These are phyloP conservation scores for Latrodectus elegans DNA, from an alignment of 2,888 invertebrate species.

Conservation along the genomic window DNA sequence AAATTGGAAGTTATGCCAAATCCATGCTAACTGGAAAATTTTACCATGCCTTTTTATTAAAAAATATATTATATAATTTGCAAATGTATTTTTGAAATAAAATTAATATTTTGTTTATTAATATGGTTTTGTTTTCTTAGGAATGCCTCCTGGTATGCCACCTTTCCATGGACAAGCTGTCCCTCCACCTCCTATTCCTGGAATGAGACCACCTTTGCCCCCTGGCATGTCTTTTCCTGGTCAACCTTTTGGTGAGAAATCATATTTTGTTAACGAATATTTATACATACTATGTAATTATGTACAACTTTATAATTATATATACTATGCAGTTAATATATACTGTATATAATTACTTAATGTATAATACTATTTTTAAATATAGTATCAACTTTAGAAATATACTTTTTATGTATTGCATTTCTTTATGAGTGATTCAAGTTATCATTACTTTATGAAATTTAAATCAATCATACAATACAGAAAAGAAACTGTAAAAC, in stretches of 20 bases:
- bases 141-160: conserved; percentile 70
- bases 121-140: conserved; percentile 9
- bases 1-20: no score
- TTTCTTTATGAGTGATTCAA: not conserved
- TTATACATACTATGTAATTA: no score
- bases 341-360: no score
- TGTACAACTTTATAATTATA: no score
- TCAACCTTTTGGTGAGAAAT: conserved; percentile 63
- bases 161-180: conserved; percentile 70
- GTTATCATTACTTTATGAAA: no score
- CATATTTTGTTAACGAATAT: not conserved
- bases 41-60: no score
- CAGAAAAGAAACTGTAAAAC: no score
- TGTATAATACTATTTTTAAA: not conserved
- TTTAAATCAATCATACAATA: no score
- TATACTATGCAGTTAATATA: no score
- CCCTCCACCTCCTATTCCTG: conserved; percentile 77
- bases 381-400: not conserved
- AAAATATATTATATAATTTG: not conserved
- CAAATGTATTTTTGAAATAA: no score
- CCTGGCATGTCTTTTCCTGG: conserved; percentile 74
- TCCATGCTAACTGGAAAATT: no score
- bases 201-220: conserved; percentile 80
- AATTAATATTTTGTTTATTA: no score
- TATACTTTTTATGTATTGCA: not conserved